Base-by-base conservation (phyloP, 2,113 vertebrate genomes). In the Rhinoptilus africanus region DNA sequence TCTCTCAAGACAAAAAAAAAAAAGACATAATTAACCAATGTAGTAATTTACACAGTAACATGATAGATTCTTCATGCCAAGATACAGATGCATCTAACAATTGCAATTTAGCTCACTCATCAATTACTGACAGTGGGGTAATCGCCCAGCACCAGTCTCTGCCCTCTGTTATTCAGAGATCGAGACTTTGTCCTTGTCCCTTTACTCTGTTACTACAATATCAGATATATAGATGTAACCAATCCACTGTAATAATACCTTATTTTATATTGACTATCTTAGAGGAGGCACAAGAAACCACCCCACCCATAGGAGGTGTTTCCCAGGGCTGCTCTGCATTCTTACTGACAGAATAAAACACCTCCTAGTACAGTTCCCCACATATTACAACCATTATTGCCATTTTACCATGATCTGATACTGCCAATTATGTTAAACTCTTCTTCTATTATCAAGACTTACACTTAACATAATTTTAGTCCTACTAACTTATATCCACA, bases 111-210 rank as follows among this genome's bases (percentile, higher is more conserved):
- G 39, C 62, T 94, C 51, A 51, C 72, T 27, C 90, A 71, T 79
- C 82, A 83, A 95, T 94, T 91, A 94, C 88, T 90, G 82, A 80
- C 71, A 94, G 59, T 71, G 68, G 92, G 72, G 68, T 88, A 92
- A 93, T 68, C 68, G 48, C 24, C 48, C 91, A 71, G 72, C 68
- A 80, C 22, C 47, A 86, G 50, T 47, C 59, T 68, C 64, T 92
- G 71, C 50, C 66, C 87, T 89, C 69, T 64, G 2, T 74, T 93
- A 78, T 51, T 72, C 86, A 78, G 85, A 81, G 53, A 88, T 63
- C 64, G 59, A 83, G 82, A 71, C 64, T 88, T 68, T 62, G 69
- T 60, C 92, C 75, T 88, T 83, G 51, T 68, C 34, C 47, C 50
- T 90, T 88, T 85, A n/a, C 45, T 88, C 78, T 30, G 43, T 51